Evolutionary conservation across 2,888 invertebrate species (phyloP).

Genomic region (Ceraclea dissimilis): DNA sequence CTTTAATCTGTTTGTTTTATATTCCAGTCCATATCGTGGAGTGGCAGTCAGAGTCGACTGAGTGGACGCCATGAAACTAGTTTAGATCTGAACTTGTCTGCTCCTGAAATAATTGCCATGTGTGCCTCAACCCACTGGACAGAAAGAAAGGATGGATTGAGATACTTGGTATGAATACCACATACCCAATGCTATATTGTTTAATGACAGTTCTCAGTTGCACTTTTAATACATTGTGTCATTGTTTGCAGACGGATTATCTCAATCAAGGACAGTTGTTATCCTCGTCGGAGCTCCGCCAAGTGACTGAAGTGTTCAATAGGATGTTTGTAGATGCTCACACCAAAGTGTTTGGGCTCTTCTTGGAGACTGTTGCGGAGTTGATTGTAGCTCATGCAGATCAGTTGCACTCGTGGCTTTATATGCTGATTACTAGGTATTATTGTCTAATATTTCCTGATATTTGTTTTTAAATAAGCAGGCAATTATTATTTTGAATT

Average conservation of each 20-base stretch:
- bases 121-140: constrained; percentile 90
- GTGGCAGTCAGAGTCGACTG: constrained; percentile 70
- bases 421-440: constrained; percentile 75
- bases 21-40: constrained; percentile 72
- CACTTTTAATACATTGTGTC: neutral
- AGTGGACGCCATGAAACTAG: constrained; percentile 47
- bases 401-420: constrained; percentile 89
- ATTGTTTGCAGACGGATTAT: constrained; percentile 54
- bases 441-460: neutral
- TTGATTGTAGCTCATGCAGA: constrained; percentile 77
- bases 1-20: neutral
- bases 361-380: constrained; percentile 89
- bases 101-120: constrained; percentile 72
- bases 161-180: constrained; percentile 53
- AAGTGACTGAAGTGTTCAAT: constrained; percentile 87
- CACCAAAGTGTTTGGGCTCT: constrained; percentile 86
- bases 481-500: too few relatives aligned
- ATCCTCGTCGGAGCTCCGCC: constrained; percentile 63
- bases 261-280: constrained; percentile 62
- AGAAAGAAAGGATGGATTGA: constrained; percentile 89
- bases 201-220: neutral
- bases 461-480: neutral
- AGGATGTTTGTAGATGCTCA: constrained; percentile 98
- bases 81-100: constrained; percentile 39
- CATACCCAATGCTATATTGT: too few relatives aligned